A percentile compares a stretch with the other conserved stretches of the same genome.
These are phyloP conservation scores for Sterna hirundo DNA, from an alignment of 2,113 vertebrate genomes.

Conservation along the genomic window DNA sequence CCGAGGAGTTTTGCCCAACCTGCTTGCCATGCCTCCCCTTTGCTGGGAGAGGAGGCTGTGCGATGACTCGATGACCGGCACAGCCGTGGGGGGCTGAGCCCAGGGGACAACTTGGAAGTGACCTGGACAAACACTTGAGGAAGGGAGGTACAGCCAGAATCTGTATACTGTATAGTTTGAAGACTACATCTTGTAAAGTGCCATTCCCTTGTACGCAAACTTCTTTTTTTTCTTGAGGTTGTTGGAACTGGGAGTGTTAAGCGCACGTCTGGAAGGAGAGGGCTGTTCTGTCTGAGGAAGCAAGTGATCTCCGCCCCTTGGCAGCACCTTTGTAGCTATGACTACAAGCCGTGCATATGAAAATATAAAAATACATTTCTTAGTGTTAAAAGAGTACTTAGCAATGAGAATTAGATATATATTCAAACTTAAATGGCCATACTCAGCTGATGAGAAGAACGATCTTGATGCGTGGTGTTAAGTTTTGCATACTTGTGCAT, in stretches of 20 bases:
- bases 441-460: not conserved
- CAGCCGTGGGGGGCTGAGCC: not conserved
- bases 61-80: not conserved
- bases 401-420: not conserved
- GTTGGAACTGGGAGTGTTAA: not conserved
- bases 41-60: not conserved
- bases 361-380: not conserved
- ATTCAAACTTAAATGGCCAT: not conserved
- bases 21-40: not conserved
- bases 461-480: not conserved
- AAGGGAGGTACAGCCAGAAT: not conserved
- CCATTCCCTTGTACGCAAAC: not conserved
- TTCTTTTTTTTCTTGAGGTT: not conserved
- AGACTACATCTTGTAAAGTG: not conserved
- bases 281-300: not conserved
- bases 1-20: not conserved
- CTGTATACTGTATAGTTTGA: not conserved
- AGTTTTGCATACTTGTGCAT: not conserved
- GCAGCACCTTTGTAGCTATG: rapidly evolving
- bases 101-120: not conserved
- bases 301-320: not conserved
- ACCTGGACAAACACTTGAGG: not conserved
- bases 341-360: not conserved
- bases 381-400: not conserved
- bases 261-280: not conserved